Evolutionary conservation across 92 coral and sea anemone species (phyloP), one percentile per base, ranked within the genome.

Genomic region (Blastomussa wellsi): DNA sequence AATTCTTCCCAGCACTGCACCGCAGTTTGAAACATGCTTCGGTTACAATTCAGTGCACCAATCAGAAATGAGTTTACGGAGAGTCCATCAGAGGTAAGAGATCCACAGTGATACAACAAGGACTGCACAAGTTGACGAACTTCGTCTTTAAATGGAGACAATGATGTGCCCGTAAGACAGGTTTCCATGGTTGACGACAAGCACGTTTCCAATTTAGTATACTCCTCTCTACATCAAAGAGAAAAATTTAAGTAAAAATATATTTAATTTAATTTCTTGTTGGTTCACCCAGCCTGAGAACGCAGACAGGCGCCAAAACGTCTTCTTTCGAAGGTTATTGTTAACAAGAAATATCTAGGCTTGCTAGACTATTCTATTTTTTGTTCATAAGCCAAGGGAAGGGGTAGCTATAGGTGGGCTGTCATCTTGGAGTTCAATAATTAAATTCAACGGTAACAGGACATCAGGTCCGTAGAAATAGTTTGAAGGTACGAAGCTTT

Each of bases 1-100:
- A 82, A 82, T 24, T 51, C 71, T 24, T 82, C 86, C 86, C 86
- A 82, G 51, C 86, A 82, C 31, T 28, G 36, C 17, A 82, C 79
- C 0, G 86, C 52, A 3, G 70, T 72, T 41, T 74, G 67, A 69
- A 82, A 82, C 79, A 71, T 82, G 28, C 65, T 74, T 36, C 31
- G 41, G 28, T 82, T 39, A 65, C 86, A 82, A 38, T 82, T 82
- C 8, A 82, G 57, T 5, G 69, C 49, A 9, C 16, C 42, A 24
- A 72, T 6, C 19, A 82, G 19, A 36, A 82, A n/a, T 12, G 86
- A 36, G 47, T 73, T 53, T 33, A 82, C 31, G 0, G 79, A 71
- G 17, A 39, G 16, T n/a, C 7, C 15, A 11, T 82, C 79, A 33
- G 37, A 71, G 32, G n/a, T 35, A 20, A 83, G 71, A 6, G 39